These are phyloP conservation scores for Festucalex cinctus DNA, from an alignment of 2,113 vertebrate genomes.

Conservation along the genomic window DNA sequence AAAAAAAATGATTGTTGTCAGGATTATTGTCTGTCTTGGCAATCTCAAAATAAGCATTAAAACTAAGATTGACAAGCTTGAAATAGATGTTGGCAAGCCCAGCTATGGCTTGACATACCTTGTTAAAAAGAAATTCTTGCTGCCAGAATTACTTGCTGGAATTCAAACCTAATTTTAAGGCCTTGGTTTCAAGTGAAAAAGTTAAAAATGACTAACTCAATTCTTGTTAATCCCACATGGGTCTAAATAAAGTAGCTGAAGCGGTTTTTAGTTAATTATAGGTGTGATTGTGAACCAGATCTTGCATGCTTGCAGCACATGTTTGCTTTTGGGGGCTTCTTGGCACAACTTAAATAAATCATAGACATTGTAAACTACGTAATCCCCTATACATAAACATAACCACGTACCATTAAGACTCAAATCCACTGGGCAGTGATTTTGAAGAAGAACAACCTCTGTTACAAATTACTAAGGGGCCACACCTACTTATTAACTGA, in stretches of 20 bases:
- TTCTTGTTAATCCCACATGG: not conserved
- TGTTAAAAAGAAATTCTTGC: slow-evolving; percentile 1
- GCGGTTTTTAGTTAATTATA: slow-evolving; percentile 54
- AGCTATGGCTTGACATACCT: not conserved
- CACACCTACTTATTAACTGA: slow-evolving; percentile 21
- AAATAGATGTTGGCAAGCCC: not conserved
- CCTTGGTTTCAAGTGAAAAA: too few species aligned
- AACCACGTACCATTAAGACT: slow-evolving; percentile 19
- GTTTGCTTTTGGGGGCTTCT: slow-evolving; percentile 14
- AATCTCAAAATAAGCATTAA: not conserved
- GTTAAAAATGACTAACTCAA: not conserved
- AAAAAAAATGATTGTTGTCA: not conserved
- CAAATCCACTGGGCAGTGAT: not conserved
- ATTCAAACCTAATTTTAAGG: not conserved
- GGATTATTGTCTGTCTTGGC: slow-evolving; percentile 23
- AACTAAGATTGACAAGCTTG: not conserved
- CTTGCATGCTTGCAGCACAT: slow-evolving; percentile 21
- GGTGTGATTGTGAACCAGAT: slow-evolving; percentile 25
- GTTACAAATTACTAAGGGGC: slow-evolving; percentile 1
- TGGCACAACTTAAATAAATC: slow-evolving; percentile 21
- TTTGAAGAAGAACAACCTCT: not conserved
- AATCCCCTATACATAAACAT: slow-evolving; percentile 19
- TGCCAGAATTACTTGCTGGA: not conserved
- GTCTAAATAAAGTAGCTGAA: slow-evolving; percentile 40
- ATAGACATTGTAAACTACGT: slow-evolving; percentile 27